A percentile compares a stretch with the other conserved stretches of the same genome.
These are phyloP conservation scores for Aythya fuligula DNA, from an alignment of 2,797 vertebrate genomes.

Conservation along the genomic window DNA sequence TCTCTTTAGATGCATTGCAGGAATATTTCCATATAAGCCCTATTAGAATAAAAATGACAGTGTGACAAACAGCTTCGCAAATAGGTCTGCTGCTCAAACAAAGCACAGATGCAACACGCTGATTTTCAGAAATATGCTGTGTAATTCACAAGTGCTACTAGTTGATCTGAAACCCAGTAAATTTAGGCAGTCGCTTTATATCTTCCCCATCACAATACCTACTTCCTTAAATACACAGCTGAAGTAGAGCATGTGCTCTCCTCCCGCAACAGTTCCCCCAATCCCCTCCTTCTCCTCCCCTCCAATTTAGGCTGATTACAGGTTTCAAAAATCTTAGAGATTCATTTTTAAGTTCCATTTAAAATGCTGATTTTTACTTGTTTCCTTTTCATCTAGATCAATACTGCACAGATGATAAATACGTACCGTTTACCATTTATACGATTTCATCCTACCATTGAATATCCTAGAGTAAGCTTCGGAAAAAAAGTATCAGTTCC, in stretches of 20 bases:
- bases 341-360: constrained; percentile 48
- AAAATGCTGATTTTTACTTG: constrained; percentile 68
- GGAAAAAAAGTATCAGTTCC: constrained; percentile 44
- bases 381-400: constrained; percentile 59
- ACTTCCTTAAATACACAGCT: background rate
- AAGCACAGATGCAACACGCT: constrained; percentile 13
- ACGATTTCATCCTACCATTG: constrained; percentile 7
- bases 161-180: constrained; percentile 8
- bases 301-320: constrained; percentile 59
- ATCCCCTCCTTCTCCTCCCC: constrained; percentile 37
- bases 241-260: background rate
- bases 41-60: constrained; percentile 59
- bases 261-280: background rate
- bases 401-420: constrained; percentile 57
- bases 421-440: background rate
- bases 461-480: background rate
- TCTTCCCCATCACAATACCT: background rate
- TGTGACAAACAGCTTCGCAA: constrained; percentile 65
- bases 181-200: background rate
- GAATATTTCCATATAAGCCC: constrained; percentile 61
- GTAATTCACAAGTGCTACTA: background rate
- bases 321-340: constrained; percentile 47
- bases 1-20: constrained; percentile 38
- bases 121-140: background rate
- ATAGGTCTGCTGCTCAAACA: constrained; percentile 49